These are phyloP conservation scores for Nannobrachium achirus DNA, from an alignment of 2,113 vertebrate species.

Conservation along the genomic window DNA sequence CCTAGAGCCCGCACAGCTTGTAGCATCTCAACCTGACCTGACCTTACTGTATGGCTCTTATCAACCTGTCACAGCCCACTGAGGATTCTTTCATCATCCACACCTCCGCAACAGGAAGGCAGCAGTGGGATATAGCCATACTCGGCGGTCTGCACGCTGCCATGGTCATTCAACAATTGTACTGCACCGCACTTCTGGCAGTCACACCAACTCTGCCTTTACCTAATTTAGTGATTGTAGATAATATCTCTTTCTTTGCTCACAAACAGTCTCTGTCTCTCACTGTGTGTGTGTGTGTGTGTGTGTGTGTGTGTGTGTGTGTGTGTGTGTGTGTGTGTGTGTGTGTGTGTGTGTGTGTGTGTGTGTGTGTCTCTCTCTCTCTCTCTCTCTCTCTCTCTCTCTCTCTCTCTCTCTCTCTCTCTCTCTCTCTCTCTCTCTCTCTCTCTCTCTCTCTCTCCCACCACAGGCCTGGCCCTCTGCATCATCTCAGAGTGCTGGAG, in stretches of 20 bases:
- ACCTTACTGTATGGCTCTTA: not conserved
- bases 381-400: too few relatives aligned
- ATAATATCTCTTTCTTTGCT: not conserved
- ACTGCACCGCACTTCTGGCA: not conserved
- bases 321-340: too few relatives aligned
- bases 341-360: too few relatives aligned
- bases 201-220: not conserved
- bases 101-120: not conserved
- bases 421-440: too few relatives aligned
- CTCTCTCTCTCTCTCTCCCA: conserved; percentile 9
- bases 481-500: conserved; percentile 44
- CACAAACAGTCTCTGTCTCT: conserved; percentile 9
- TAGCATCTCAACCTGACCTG: not conserved
- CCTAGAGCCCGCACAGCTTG: not conserved
- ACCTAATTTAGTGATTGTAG: conserved; percentile 29
- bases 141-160: not conserved
- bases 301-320: too few relatives aligned
- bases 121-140: not conserved
- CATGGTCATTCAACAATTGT: too few relatives aligned
- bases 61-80: not conserved
- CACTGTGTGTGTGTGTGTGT: too few relatives aligned
- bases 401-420: not conserved
- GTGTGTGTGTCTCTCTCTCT: too few relatives aligned
- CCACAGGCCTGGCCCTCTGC: conserved; percentile 25
- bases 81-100: not conserved